Conservation (phyloP, 2,797 vertebrate genomes). For the Eospalax fontanierii region DNA sequence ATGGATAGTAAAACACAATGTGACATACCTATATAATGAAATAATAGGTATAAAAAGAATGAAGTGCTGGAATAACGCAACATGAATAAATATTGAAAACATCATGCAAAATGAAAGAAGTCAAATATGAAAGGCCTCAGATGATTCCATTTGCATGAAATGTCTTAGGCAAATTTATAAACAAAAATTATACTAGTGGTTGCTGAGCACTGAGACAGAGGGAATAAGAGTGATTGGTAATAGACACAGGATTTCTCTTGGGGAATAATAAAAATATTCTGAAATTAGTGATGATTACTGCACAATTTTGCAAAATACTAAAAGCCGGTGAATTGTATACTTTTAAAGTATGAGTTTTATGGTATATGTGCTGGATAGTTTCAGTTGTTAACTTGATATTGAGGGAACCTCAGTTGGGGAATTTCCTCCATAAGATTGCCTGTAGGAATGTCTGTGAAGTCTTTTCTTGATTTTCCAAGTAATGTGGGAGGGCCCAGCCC, state of each 20-base stretch:
- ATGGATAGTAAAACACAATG: background rate
- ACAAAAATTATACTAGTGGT: background rate
- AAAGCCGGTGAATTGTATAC: background rate
- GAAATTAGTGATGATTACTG: background rate
- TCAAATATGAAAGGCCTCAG: background rate
- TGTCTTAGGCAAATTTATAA: no score
- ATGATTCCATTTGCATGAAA: no score
- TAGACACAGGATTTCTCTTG: background rate
- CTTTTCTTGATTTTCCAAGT: no score
- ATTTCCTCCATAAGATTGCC: no score
- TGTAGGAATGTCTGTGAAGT: no score
- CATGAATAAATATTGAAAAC: background rate
- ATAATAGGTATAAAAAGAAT: background rate
- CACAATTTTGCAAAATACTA: background rate
- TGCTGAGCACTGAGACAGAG: background rate
- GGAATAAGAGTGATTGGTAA: background rate
- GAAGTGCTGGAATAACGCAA: background rate
- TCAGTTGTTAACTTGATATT: no score
- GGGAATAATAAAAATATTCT: background rate
- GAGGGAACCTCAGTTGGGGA: no score
- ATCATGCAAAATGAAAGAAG: background rate
- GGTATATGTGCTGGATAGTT: background rate
- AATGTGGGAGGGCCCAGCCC: no score
- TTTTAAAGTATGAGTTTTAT: slow-evolving; percentile 7
- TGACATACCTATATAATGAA: background rate